Conservation (phyloP, 2,113 vertebrate species). For the Gambusia holbrooki region DNA sequence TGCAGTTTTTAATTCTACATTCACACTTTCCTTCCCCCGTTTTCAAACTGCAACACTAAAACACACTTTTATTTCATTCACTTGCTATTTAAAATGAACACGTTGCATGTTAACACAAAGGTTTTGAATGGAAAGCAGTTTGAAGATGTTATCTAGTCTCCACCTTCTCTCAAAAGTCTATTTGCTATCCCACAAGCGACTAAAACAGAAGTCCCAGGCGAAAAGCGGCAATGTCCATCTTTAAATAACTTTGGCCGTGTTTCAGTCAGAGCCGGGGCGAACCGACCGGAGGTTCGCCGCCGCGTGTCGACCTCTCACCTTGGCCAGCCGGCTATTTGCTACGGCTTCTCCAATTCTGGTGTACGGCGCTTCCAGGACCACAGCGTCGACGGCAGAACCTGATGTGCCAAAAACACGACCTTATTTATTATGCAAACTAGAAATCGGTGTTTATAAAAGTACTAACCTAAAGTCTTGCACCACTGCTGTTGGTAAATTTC, state of each 20-base stretch:
- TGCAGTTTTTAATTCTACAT: no score
- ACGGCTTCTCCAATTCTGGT: slow-evolving; percentile 79
- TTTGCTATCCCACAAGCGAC: no score
- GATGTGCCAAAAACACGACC: not conserved
- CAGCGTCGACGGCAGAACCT: slow-evolving; percentile 71
- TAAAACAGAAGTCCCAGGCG: not conserved
- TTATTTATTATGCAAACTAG: not conserved
- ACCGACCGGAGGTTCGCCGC: no score
- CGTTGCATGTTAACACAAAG: no score
- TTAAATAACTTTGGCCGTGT: not conserved
- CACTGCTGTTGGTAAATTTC: no score
- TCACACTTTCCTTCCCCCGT: no score
- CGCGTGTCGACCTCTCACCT: slow-evolving; percentile 65
- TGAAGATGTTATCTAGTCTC: no score
- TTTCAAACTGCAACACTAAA: no score
- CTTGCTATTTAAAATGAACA: no score
- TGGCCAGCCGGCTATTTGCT: slow-evolving; percentile 64
- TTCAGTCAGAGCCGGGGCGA: not conserved
- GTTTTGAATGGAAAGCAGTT: no score
- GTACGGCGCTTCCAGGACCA: slow-evolving; percentile 84
- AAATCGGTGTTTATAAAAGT: not conserved
- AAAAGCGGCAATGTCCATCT: not conserved
- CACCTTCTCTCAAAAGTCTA: no score
- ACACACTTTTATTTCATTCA: no score
- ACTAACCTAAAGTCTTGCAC: not conserved